Percentiles rank a stretch among this genome's conserved stretches.
Conservation (phyloP, 1,140 invertebrate species). For the Trinorchestia longiramus region DNA sequence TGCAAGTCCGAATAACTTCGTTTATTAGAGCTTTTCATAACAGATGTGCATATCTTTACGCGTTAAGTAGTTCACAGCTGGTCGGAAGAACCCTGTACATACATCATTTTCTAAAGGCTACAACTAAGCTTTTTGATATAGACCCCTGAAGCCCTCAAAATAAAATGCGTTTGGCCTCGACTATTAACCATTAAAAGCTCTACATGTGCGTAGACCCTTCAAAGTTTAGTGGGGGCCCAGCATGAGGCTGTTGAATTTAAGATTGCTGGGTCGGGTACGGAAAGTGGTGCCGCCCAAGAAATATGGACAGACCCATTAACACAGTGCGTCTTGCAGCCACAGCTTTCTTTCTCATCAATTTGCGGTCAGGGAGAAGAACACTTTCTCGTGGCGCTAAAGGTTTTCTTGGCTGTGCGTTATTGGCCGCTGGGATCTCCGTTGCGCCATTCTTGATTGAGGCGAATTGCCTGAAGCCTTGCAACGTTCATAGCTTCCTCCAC, state of each 20-base stretch:
- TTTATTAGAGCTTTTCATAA: neutral
- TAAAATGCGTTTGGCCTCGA: neutral
- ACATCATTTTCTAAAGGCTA: too few species aligned
- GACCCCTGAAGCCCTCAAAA: neutral
- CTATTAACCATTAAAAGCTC: neutral
- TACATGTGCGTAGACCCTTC: neutral
- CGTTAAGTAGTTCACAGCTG: too few species aligned
- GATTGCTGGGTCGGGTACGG: neutral
- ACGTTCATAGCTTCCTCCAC: conserved; percentile 18
- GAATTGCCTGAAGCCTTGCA: conserved; percentile 43
- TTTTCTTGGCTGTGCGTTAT: conserved; percentile 18
- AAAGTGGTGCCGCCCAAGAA: neutral
- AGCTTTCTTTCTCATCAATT: conserved; percentile 37
- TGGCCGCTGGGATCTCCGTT: conserved; percentile 31
- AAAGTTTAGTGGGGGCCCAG: neutral
- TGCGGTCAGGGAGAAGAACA: neutral
- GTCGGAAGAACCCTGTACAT: too few species aligned
- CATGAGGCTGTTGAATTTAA: neutral
- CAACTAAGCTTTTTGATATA: neutral
- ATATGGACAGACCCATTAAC: conserved; percentile 28
- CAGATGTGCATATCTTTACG: too few species aligned
- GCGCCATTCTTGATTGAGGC: conserved; percentile 39
- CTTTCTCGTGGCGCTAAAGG: neutral
- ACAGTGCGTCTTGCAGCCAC: conserved; percentile 11
- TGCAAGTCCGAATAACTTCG: neutral